A percentile compares a stretch with the other conserved stretches of the same genome.
phyloP scores from a whole-genome alignment of 2,888 invertebrate species.

The Scaptomyza cyrtandrae region DNA sequence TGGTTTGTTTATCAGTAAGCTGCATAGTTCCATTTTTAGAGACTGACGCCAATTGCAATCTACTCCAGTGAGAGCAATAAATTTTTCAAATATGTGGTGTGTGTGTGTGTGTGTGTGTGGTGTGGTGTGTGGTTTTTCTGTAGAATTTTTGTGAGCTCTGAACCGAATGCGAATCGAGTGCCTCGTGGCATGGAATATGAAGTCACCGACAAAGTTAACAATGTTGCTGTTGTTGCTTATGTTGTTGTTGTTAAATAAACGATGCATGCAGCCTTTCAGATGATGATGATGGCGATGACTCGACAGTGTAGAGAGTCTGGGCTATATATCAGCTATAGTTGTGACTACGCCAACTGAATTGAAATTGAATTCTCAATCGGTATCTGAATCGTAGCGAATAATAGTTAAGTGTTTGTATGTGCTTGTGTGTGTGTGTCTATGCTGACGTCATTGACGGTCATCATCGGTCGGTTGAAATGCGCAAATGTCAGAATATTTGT shows the following conservation, averaged over 20 bases:
- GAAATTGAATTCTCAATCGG: conserved; percentile 23
- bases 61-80: conserved; percentile 30
- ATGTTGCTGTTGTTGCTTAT: conserved; percentile 6
- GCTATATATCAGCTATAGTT: not conserved
- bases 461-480: conserved; percentile 24
- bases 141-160: conserved; percentile 39
- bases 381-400: conserved; percentile 1
- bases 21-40: conserved; percentile 30
- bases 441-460: conserved; percentile 25
- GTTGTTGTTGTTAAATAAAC: conserved; percentile 7
- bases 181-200: conserved; percentile 31
- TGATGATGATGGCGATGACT: conserved; percentile 31
- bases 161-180: conserved; percentile 20
- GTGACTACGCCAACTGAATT: conserved; percentile 14
- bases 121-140: conserved; percentile 15
- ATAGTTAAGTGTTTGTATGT: no score
- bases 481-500: conserved; percentile 3
- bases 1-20: conserved; percentile 30
- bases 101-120: not conserved
- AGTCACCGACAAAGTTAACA: conserved; percentile 42
- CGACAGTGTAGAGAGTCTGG: not conserved
- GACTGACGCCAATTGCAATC: conserved; percentile 51
- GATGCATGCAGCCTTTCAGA: conserved; percentile 32
- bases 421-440: not conserved
- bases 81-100: conserved; percentile 22